Base-by-base conservation (phyloP, 2,888 invertebrate genomes). In the Ophion obscuratus region DNA sequence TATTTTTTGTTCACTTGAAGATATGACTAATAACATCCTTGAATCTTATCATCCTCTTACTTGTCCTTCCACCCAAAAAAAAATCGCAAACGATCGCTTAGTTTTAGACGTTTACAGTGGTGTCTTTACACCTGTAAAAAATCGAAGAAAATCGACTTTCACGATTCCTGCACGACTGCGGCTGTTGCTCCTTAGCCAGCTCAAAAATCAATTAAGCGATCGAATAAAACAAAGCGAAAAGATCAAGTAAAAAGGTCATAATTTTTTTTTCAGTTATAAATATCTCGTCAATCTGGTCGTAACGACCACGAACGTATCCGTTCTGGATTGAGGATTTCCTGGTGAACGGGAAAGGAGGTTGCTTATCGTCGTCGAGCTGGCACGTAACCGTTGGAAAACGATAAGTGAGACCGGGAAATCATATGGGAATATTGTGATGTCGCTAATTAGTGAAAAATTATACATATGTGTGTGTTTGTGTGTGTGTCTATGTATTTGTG, bases 241-340 rank as follows among this genome's bases (percentile, higher is more conserved):
- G 24, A 17, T 44, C 62, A 44, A 31, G 20, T 53, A 6, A 31
- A 61, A 20, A 20, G 40, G 40, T 40, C 40, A 40, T 40, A 9
- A 40, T 40, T 40, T 40, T 9, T 40, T 40, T 40, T 40, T 6
- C 31, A 20, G 57, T 2, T 20, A 57, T 14, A 31, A 44, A 75
- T 64, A 62, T 64, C 27, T 62, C 64, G 47, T 11, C n/a, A n/a
- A 47, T 76, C 31, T 57, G 53, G 53, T 57, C 64, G 64, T 31
- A 20, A 66, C 31, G 66, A 31, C 20, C 53, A 47, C 57, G 64
- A 75, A 20, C 27, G 57, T 80, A 66, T 84, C 79, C 84, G 84
- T 68, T 68, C 36, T 36, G 40, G 57, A 76, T 27, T 70, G 64
- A 62, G 70, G 70, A 84, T 84, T 84, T 84, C 84, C 80, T 80